Percentiles rank a stretch among this genome's conserved stretches.
phyloP scores from a whole-genome alignment of 2,888 invertebrate genomes.

The Phanerotoma sp. region DNA sequence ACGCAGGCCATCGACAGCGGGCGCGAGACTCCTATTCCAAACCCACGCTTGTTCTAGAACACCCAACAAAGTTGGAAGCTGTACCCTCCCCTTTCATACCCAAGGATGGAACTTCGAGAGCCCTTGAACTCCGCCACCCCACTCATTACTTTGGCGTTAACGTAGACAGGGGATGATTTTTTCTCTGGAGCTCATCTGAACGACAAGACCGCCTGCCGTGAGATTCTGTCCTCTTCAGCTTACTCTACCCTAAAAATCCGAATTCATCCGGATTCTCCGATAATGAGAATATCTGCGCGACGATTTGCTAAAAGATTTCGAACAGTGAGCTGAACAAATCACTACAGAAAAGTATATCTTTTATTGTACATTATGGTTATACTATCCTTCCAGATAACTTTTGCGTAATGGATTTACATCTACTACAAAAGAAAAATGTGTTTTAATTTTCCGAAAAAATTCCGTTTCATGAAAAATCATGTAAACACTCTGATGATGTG shows the following conservation, averaged over 20 bases:
- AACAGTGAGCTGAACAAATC: neutral
- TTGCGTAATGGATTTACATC: too few relatives aligned
- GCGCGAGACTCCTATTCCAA: too few relatives aligned
- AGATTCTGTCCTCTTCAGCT: conserved; percentile 3
- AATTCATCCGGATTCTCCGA: conserved; percentile 8
- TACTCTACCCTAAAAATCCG: neutral
- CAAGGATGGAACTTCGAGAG: conserved; percentile 38
- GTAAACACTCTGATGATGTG: too few relatives aligned
- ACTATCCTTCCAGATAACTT: conserved; percentile 26
- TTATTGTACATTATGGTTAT: conserved; percentile 15
- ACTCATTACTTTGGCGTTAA: conserved; percentile 55
- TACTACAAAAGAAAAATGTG: too few relatives aligned
- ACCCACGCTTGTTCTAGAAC: neutral
- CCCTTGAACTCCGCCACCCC: conserved; percentile 53
- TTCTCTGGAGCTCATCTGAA: conserved; percentile 32
- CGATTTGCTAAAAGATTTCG: conserved; percentile 19
- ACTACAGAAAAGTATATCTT: conserved; percentile 11
- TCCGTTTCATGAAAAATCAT: too few relatives aligned
- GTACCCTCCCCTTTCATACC: neutral
- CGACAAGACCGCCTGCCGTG: conserved; percentile 26
- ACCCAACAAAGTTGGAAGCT: neutral
- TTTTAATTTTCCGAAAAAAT: too few relatives aligned
- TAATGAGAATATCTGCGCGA: conserved; percentile 30
- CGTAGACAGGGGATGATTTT: conserved; percentile 46
- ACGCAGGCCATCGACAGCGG: conserved; percentile 18